Evolutionary conservation across 2,113 vertebrate genomes (phyloP).

Genomic region (Arenaria interpres): DNA sequence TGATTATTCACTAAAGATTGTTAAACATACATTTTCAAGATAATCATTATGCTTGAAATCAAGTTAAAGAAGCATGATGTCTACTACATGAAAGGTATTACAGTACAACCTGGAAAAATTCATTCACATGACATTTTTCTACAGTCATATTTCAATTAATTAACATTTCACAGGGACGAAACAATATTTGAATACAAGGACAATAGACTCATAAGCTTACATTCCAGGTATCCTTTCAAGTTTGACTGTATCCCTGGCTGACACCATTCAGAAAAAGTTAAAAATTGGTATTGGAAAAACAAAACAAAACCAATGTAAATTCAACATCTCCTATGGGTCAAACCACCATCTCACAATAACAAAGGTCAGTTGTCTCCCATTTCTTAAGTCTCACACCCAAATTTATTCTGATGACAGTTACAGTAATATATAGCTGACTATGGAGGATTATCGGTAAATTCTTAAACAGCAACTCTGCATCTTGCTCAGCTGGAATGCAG

Average conservation of each 20-base stretch:
- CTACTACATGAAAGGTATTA: background rate
- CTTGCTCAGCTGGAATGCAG: background rate
- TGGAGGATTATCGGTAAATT: background rate
- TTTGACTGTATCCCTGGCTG: background rate
- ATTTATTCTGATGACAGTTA: background rate
- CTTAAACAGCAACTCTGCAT: background rate
- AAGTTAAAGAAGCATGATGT: background rate
- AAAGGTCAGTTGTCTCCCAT: background rate
- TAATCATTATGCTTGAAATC: background rate
- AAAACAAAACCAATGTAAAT: background rate
- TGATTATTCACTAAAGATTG: background rate
- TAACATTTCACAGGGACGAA: background rate
- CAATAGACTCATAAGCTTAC: background rate
- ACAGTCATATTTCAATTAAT: background rate
- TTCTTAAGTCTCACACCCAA: background rate
- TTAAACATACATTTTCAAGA: background rate
- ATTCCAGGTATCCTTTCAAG: background rate
- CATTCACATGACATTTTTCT: background rate
- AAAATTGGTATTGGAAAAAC: background rate
- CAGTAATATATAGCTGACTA: background rate
- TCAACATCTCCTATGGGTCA: background rate
- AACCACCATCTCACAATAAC: background rate
- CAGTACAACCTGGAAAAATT: background rate
- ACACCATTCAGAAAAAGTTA: background rate
- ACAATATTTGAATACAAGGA: background rate